Conservation (phyloP, 2,797 vertebrate species). For the Sebastes ruberrimus region DNA sequence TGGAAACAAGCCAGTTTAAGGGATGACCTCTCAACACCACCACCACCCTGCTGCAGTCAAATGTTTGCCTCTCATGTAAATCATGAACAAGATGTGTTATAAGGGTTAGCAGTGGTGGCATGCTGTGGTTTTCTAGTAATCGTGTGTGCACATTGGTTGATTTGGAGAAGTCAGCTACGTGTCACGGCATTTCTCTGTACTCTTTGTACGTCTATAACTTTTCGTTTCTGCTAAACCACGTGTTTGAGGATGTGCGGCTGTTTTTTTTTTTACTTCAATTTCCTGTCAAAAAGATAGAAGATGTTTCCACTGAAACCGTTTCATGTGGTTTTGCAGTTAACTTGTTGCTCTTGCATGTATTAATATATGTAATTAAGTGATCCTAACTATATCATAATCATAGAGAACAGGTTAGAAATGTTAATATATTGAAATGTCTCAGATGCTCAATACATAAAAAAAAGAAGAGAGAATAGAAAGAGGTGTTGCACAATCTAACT, state of each 20-base stretch:
- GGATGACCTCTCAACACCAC: background rate
- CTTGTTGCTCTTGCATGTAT: background rate
- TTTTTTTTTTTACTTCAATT: background rate
- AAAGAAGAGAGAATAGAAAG: background rate
- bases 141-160: background rate
- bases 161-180: background rate
- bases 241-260: background rate
- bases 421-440: background rate
- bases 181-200: background rate
- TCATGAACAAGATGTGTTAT: background rate
- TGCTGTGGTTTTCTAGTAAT: background rate
- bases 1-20: background rate
- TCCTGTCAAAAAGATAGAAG: conserved; percentile 26
- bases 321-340: background rate
- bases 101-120: accelerated
- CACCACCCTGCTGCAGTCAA: background rate
- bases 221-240: background rate
- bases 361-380: background rate
- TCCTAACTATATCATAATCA: background rate
- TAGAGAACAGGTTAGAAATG: background rate
- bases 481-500: background rate
- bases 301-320: conserved; percentile 16
- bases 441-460: background rate
- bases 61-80: background rate
- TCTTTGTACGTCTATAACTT: background rate